Evolutionary conservation across 1,140 invertebrate genomes (phyloP).

Genomic region (Streblospio benedicti): DNA sequence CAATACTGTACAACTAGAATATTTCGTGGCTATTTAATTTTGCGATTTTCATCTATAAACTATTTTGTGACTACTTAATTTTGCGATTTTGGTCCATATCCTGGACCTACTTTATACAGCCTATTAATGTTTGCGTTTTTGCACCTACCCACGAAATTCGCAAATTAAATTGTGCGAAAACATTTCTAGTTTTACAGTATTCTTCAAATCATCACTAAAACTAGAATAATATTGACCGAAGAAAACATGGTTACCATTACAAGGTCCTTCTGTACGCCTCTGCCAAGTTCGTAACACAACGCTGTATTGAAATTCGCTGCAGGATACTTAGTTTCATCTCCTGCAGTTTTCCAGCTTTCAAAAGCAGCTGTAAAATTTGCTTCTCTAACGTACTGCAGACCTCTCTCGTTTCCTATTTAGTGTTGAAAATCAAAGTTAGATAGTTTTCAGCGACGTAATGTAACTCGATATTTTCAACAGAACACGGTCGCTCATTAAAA

Average conservation of each 20-base stretch:
- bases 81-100: too few relatives aligned
- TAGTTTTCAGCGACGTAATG: too few relatives aligned
- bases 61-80: too few relatives aligned
- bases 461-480: too few relatives aligned
- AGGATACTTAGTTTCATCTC: constrained; percentile 29
- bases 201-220: constrained; percentile 1
- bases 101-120: constrained; percentile 32
- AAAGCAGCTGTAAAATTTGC: constrained; percentile 26
- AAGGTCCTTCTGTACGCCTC: constrained; percentile 31
- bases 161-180: constrained; percentile 31
- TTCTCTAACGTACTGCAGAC: constrained; percentile 17
- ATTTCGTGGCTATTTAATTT: too few relatives aligned
- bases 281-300: constrained; percentile 39
- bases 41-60: too few relatives aligned
- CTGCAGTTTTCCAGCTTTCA: constrained; percentile 25
- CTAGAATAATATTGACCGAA: not conserved
- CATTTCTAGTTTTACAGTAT: constrained; percentile 16
- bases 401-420: constrained; percentile 5
- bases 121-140: constrained; percentile 37
- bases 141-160: constrained; percentile 28
- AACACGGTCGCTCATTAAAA: too few relatives aligned
- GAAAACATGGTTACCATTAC: constrained; percentile 26
- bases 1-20: too few relatives aligned
- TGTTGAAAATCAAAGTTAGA: too few relatives aligned
- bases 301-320: constrained; percentile 40